Conservation (phyloP, 2,797 vertebrate genomes). For the Emys orbicularis region DNA sequence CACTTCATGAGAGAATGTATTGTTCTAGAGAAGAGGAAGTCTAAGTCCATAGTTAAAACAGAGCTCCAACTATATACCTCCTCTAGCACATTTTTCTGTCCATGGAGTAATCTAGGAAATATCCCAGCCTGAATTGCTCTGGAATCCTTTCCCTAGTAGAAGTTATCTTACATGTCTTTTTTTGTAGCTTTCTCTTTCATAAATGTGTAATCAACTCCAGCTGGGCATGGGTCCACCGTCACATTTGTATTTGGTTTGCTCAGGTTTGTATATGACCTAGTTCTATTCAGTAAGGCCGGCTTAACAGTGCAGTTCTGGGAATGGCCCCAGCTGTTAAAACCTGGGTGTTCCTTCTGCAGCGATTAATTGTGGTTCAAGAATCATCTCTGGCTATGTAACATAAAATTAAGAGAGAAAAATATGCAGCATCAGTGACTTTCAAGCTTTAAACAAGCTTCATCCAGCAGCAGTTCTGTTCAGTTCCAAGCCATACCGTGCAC, state of each 20-base stretch:
- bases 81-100: too few relatives aligned
- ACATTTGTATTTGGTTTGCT: neutral
- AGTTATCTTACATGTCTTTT: neutral
- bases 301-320: slow-evolving; percentile 65
- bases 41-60: neutral
- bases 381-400: slow-evolving; percentile 47
- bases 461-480: neutral
- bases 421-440: slow-evolving; percentile 29
- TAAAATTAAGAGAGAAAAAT: slow-evolving; percentile 42
- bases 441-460: slow-evolving; percentile 66
- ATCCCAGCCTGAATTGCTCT: too few relatives aligned
- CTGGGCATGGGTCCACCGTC: neutral
- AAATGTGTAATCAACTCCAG: neutral
- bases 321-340: slow-evolving; percentile 56
- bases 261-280: neutral
- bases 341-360: slow-evolving; percentile 58
- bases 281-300: slow-evolving; percentile 21
- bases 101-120: too few relatives aligned
- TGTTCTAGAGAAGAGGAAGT: neutral
- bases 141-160: too few relatives aligned
- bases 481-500: neutral
- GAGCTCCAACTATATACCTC: neutral
- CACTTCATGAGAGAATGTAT: neutral
- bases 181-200: neutral
- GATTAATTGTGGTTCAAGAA: slow-evolving; percentile 63